A percentile compares a stretch with the other conserved stretches of the same genome.
These are phyloP conservation scores for Eurytoma adleriae DNA, from an alignment of 2,888 invertebrate species.

Conservation along the genomic window DNA sequence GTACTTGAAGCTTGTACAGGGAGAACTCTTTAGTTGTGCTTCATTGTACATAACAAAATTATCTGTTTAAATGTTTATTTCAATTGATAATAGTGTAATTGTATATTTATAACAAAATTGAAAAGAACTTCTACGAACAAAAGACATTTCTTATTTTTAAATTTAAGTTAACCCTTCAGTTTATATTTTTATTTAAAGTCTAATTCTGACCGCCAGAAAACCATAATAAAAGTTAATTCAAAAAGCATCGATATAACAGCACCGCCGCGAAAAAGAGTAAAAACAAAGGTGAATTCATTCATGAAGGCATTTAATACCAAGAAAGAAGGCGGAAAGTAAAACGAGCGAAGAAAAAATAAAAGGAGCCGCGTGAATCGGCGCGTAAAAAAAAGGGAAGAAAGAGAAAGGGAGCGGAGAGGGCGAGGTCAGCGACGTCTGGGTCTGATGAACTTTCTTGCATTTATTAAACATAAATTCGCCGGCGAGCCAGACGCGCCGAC, in stretches of 20 bases:
- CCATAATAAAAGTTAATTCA: neutral
- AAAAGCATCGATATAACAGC: neutral
- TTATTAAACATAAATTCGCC: slow-evolving; percentile 51
- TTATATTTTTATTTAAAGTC: too few relatives aligned
- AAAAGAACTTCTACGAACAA: too few relatives aligned
- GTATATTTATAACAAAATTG: too few relatives aligned
- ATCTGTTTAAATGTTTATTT: too few relatives aligned
- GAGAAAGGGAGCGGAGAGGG: neutral
- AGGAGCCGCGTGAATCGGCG: neutral
- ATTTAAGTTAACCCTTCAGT: too few relatives aligned
- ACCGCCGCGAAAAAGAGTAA: neutral
- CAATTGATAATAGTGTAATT: too few relatives aligned
- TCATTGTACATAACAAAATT: neutral
- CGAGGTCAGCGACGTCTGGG: slow-evolving; percentile 35
- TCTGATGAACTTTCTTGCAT: slow-evolving; percentile 46
- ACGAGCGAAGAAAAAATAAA: neutral
- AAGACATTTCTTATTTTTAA: too few relatives aligned
- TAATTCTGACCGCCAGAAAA: neutral
- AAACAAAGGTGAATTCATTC: slow-evolving; percentile 1
- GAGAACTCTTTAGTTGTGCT: neutral
- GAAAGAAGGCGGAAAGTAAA: neutral
- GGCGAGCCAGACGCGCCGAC: slow-evolving; percentile 2
- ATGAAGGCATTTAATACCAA: slow-evolving; percentile 6
- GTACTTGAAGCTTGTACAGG: too few relatives aligned
- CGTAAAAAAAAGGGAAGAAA: neutral